Base-by-base conservation (phyloP, 2,888 invertebrate genomes). In the Drosophila emarginata region DNA sequence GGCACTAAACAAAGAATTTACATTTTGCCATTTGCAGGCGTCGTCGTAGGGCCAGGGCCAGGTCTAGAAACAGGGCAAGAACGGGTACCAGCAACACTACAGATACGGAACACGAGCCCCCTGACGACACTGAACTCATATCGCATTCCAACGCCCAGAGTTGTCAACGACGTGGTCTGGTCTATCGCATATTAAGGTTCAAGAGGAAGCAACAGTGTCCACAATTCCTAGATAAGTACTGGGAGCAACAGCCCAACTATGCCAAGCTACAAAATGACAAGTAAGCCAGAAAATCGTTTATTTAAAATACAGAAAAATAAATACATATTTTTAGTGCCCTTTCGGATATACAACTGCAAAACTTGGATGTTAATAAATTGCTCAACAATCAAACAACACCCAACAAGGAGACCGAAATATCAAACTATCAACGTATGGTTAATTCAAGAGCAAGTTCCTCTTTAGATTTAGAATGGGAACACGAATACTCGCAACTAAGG, bases 381-480 rank as follows among this genome's bases (percentile, higher is more conserved):
- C 78, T 93, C 53, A 90, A 90, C 70, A 90, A 91, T 37, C 69
- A 66, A 68, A 87, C 91, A 57, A 78, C 77, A 18, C 62, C 78
- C 40, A 81, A 90, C 80, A 80, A 89, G 89, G 78, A 92, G 71
- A 88, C 91, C 18, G 87, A 86, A 15, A 72, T 90, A 56, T 87
- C 85, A 45, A 79, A 73, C 36, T 69, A 79, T 18, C 57, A 76
- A 3, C 79, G 79, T 56, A 67, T 78, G 63, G 54, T 68, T 50
- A 93, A 93, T 40, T 94, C 95, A 28, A 93, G 94, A 32, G 94
- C 93, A n/a, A 94, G 94, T 80, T 92, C 92, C 23, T 95, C 95
- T 4, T 90, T 95, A 64, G 95, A 95, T 85, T 91, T 95, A 64
- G 95, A 95, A 90, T 95, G 95, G 95, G 95, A 95, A 90, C 94